A percentile compares a stretch with the other conserved stretches of the same genome.
Evolutionary conservation across 2,888 invertebrate genomes (phyloP).

Genomic region (Pimpla rufipes): DNA sequence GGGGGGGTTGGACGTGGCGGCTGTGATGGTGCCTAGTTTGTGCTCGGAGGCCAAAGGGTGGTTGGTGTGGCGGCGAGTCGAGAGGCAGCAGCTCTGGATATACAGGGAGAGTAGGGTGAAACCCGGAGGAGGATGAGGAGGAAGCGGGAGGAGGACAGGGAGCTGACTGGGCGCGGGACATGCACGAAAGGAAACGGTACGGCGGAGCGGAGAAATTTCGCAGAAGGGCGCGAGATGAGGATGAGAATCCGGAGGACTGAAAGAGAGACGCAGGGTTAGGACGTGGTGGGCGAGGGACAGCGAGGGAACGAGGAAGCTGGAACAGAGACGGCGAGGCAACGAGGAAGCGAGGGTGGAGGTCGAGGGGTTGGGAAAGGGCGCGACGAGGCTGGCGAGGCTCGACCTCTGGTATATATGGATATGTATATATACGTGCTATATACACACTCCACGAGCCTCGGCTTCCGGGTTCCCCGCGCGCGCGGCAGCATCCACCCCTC

Average conservation of each 20-base stretch:
- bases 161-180: not conserved
- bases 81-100: not conserved
- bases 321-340: conserved; percentile 50
- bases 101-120: conserved; percentile 10
- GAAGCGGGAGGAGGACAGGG: conserved; percentile 45
- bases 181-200: not conserved
- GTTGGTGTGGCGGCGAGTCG: conserved; percentile 8
- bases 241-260: not conserved
- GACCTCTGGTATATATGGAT: conserved; percentile 43
- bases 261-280: conserved; percentile 3
- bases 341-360: conserved; percentile 55
- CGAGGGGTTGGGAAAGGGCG: conserved; percentile 21
- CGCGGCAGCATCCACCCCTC: conserved; percentile 40
- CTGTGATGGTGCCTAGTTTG: conserved; percentile 62
- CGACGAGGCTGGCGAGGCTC: conserved; percentile 49
- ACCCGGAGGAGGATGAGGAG: conserved; percentile 53
- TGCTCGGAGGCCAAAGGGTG: conserved; percentile 43
- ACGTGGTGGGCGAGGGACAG: conserved; percentile 17
- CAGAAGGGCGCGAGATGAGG: not conserved
- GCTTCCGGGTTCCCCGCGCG: conserved; percentile 71
- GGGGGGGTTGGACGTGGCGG: conserved; percentile 61
- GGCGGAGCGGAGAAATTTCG: conserved; percentile 4
- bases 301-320: conserved; percentile 33
- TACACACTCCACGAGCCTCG: conserved; percentile 47
- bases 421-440: not conserved